Evolutionary conservation across 2,797 vertebrate species (phyloP), one percentile per base, ranked within the genome.

Genomic region (Okamejei kenojei): DNA sequence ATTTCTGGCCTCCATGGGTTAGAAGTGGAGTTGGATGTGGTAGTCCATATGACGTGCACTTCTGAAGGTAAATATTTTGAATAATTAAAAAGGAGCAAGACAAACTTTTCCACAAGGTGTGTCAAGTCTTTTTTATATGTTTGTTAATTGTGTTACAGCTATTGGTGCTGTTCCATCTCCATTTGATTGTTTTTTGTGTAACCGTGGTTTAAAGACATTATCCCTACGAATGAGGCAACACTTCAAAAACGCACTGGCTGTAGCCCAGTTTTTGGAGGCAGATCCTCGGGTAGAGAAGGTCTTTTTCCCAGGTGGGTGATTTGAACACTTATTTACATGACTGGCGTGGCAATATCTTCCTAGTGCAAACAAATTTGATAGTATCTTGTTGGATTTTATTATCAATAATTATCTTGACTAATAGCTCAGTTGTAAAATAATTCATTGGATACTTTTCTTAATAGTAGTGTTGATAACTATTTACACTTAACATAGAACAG

Each of bases 151-250:
- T 61, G 0, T 68, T 88, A 1, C 32, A 99, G 99, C 97, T 17
- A 93, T 99, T 8, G 98, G 99, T 1, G 95, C 97, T 0, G 95
- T 99, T 2, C 98, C 99, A 0, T 99, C 98, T 63, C 98, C 98
- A 61, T 97, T 99, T 32, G 98, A 99, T 95, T 99, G 98, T 93
- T 99, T 93, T 96, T 93, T 99, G 77, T 98, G 97, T 93, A 98
- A 96, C 93, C 96, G 98, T 0, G 99, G 99, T 0, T 95, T 99
- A 94, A 99, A 99, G 96, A 99, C 98, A 0, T 95, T 99, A 0
- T 95, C 96, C 7, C 63, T 99, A 93, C 96, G 98, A 3, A 99
- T 99, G 99, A 97, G 97, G 92, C 97, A 97, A 8, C 99, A 99
- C 95, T 99, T 98, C 94, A 96, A 95, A 93, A 99, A 97, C 0